These are phyloP conservation scores for Etia nguti DNA, from an alignment of 2,113 vertebrate genomes.

Conservation along the genomic window DNA sequence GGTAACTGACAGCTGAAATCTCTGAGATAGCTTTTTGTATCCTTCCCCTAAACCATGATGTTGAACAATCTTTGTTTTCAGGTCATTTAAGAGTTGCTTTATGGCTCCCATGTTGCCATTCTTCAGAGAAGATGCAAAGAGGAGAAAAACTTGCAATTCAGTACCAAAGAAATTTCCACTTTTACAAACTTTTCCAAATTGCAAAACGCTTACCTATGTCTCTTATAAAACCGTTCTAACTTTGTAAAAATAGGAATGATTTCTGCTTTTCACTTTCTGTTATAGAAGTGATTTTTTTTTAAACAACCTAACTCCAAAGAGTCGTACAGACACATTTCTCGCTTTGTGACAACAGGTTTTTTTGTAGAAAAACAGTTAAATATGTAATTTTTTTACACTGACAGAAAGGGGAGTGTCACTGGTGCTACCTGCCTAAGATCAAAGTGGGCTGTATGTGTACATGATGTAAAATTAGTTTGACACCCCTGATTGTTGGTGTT, in stretches of 20 bases:
- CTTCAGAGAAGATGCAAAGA: neutral
- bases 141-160: neutral
- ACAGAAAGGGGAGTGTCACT: neutral
- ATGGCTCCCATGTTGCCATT: neutral
- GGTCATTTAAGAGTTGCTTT: neutral
- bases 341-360: neutral
- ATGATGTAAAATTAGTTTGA: neutral
- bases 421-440: neutral
- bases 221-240: neutral
- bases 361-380: neutral
- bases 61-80: neutral
- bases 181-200: neutral
- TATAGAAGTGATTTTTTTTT: neutral
- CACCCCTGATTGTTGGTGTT: neutral
- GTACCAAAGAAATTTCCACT: neutral
- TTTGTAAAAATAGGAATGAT: neutral
- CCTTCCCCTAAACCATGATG: neutral
- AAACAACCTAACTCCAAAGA: neutral
- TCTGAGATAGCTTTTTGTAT: neutral
- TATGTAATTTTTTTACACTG: neutral
- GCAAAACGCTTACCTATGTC: neutral
- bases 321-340: neutral
- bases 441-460: neutral
- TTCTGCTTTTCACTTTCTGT: neutral
- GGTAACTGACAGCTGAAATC: neutral